A percentile compares a stretch with the other conserved stretches of the same genome.
These are phyloP conservation scores for Yoshiicerus persimilis DNA, from an alignment of 1,140 invertebrate species.

Conservation along the genomic window DNA sequence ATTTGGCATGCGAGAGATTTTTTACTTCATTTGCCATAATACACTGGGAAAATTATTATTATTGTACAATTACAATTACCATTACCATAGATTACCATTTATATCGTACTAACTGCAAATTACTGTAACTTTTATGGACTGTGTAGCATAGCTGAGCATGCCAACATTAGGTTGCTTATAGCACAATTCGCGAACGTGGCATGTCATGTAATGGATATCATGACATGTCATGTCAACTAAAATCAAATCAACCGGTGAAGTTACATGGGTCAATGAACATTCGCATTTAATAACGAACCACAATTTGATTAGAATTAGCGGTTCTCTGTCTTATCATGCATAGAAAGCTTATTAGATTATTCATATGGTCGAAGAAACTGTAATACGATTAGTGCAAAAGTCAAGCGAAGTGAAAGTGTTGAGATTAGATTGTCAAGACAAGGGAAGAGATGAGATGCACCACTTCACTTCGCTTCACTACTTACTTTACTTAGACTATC, in stretches of 20 bases:
- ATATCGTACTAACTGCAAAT: neutral
- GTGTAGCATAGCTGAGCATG: neutral
- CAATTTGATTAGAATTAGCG: neutral
- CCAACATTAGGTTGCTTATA: neutral
- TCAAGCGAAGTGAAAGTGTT: neutral
- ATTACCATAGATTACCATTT: neutral
- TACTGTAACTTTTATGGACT: neutral
- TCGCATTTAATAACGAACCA: neutral
- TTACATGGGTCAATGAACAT: constrained; percentile 4
- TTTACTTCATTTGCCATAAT: neutral
- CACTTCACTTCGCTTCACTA: neutral
- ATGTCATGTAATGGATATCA: neutral
- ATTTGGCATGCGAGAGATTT: neutral
- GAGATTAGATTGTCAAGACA: constrained; percentile 11
- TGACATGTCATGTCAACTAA: neutral
- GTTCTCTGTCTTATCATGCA: neutral
- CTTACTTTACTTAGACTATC: neutral
- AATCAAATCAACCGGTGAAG: neutral
- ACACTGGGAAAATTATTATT: neutral
- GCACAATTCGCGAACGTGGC: neutral
- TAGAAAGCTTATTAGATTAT: constrained; percentile 21
- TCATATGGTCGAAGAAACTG: neutral
- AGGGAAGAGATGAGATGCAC: neutral
- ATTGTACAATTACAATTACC: neutral
- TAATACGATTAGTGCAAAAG: constrained; percentile 6